Evolutionary conservation across 2,888 invertebrate species (phyloP).

Genomic region (Drosophila hamatofila): DNA sequence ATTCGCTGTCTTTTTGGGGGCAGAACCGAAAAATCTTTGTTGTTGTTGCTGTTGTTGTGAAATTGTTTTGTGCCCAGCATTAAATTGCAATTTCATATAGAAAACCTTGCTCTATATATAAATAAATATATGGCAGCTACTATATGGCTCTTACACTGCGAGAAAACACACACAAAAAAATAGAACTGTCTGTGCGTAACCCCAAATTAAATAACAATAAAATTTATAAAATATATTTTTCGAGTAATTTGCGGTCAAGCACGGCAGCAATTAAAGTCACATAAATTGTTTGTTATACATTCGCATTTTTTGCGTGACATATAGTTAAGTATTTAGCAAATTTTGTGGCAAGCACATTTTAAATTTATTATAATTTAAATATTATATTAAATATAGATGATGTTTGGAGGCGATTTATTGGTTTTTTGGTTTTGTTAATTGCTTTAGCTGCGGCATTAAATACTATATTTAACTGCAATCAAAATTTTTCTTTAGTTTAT

Average conservation of each 20-base stretch:
- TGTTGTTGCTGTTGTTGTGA: slow-evolving; percentile 50
- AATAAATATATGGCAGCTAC: slow-evolving; percentile 19
- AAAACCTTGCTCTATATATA: slow-evolving; percentile 25
- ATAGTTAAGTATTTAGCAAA: slow-evolving; percentile 16
- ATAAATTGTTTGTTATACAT: slow-evolving; percentile 26
- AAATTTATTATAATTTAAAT: slow-evolving; percentile 12
- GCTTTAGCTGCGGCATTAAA: not conserved
- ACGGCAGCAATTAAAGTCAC: slow-evolving; percentile 32
- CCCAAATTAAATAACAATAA: slow-evolving; percentile 46
- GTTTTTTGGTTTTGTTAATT: not conserved
- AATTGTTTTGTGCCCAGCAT: slow-evolving; percentile 66
- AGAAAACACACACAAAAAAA: slow-evolving; percentile 7
- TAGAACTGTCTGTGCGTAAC: not conserved
- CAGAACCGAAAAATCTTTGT: slow-evolving; percentile 40
- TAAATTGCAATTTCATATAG: slow-evolving; percentile 70
- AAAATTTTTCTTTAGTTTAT: not conserved
- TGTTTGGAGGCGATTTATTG: not conserved
- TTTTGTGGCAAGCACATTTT: not conserved
- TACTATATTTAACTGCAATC: not conserved
- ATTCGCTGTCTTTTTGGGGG: slow-evolving; percentile 72
- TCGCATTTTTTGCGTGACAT: slow-evolving; percentile 4
- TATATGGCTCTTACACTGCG: slow-evolving; percentile 13
- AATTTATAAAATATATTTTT: slow-evolving; percentile 31
- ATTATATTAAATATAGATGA: not conserved
- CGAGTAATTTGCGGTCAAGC: slow-evolving; percentile 46